These are phyloP conservation scores for Brachystomella parvula DNA, from an alignment of 1,140 invertebrate genomes.

Conservation along the genomic window DNA sequence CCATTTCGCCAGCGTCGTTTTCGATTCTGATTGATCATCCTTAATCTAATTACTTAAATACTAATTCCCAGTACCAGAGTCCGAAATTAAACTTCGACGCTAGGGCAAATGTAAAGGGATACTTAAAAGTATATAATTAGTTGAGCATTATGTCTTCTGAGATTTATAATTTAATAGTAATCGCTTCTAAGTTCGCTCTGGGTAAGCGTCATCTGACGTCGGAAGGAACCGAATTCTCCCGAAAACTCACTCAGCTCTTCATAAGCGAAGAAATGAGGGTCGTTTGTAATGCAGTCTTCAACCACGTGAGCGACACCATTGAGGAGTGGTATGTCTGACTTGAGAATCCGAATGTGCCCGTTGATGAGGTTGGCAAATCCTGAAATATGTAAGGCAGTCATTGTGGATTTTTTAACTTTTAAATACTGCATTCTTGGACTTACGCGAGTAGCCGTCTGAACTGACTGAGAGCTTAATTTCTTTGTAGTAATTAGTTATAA, in stretches of 20 bases:
- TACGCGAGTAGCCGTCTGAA: conserved; percentile 31
- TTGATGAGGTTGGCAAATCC: conserved; percentile 38
- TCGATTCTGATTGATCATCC: no score
- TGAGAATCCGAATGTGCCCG: conserved; percentile 39
- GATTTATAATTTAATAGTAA: no score
- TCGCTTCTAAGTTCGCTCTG: background rate
- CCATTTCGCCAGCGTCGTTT: no score
- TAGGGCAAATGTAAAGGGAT: no score
- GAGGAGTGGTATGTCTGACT: conserved; percentile 38
- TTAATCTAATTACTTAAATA: no score
- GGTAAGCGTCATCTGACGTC: background rate
- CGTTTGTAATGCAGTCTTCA: conserved; percentile 22
- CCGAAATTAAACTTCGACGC: no score
- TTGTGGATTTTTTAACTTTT: background rate
- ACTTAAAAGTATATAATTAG: no score
- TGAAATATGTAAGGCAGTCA: conserved; percentile 18
- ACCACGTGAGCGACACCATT: conserved; percentile 41
- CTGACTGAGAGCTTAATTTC: conserved; percentile 29
- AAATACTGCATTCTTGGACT: conserved; percentile 7
- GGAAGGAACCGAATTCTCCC: conserved; percentile 14
- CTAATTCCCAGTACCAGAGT: no score
- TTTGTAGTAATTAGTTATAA: conserved; percentile 30
- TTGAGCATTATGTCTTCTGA: no score
- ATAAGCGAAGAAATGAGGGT: conserved; percentile 12
- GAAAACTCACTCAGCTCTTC: conserved; percentile 15